phyloP scores from a whole-genome alignment of 2,797 vertebrate genomes.

The Lepus oiostolus region DNA sequence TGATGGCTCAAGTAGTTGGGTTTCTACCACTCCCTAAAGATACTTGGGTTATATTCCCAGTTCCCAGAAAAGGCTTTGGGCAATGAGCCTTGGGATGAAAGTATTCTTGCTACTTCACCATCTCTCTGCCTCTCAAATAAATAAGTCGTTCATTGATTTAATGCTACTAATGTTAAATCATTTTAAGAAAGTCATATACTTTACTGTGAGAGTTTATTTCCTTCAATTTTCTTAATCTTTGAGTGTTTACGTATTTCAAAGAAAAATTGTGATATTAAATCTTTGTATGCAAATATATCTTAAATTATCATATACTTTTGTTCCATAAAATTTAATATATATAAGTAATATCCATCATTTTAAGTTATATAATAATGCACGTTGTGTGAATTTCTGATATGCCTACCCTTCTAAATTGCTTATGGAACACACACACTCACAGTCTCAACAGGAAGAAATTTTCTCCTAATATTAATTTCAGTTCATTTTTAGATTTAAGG shows the following conservation, averaged over 20 bases:
- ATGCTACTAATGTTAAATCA: slow-evolving; percentile 83
- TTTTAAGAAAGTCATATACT: slow-evolving; percentile 82
- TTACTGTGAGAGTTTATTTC: not conserved
- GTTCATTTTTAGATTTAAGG: slow-evolving; percentile 4
- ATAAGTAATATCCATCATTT: not conserved
- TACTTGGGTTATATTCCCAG: too few species aligned
- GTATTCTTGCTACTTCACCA: too few species aligned
- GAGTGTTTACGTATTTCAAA: not conserved
- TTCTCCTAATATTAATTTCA: not conserved
- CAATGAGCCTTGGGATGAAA: too few species aligned
- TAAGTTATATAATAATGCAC: not conserved
- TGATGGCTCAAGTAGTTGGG: too few species aligned
- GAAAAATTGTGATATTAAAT: not conserved
- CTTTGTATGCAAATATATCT: not conserved
- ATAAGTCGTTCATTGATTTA: slow-evolving; percentile 73
- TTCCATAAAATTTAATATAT: not conserved
- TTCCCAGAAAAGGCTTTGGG: too few species aligned
- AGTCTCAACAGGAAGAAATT: not conserved
- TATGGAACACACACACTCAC: not conserved
- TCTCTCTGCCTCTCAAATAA: too few species aligned
- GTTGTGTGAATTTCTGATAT: slow-evolving; percentile 21
- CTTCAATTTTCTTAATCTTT: not conserved
- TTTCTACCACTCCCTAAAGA: too few species aligned
- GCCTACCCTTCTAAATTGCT: not conserved
- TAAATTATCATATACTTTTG: not conserved